Evolutionary conservation across 1,140 invertebrate genomes (phyloP), one percentile per base, ranked within the genome.

Genomic region (Zaprionus africanus): DNA sequence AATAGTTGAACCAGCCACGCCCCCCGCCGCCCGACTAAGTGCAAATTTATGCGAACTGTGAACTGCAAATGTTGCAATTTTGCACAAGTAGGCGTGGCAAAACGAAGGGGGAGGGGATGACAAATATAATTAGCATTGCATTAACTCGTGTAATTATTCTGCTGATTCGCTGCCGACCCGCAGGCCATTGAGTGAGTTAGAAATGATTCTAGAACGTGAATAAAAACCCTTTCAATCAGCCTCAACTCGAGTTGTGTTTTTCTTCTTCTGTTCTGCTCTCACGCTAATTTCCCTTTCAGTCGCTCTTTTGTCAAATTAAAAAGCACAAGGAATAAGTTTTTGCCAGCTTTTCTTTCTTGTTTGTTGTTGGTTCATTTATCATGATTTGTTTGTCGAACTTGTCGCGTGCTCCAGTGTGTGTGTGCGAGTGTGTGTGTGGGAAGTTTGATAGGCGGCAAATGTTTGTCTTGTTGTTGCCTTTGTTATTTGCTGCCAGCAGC

Each of bases 361-460:
- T 61, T 61, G 83, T 72, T 85, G 76, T 90, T 68, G 85, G 72
- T 90, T 90, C 85, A 90, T 90, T 90, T 90, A 90, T 90, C 85
- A 90, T 90, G 85, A 90, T 90, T 90, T 90, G 86, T 90, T 90
- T 90, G 85, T 79, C 79, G 81, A 90, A 90, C 73, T 85, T 90
- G 70, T 80, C 76, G 75, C 63, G 68, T 69, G 75, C 75, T 69
- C 68, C 46, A 41, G 81, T 74, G 51, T 53, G 81, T 38, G 41
- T 59, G 49, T 13, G 61, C 17, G 60, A 31, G 26, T 28, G 60
- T 17, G 59, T 62, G 57, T 63, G 63, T 73, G 59, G 24, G 58
- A 67, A 73, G 67, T 79, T 78, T 79, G 84, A 88, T 88, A 75
- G 81, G 78, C 84, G 81, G 85, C 76, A 88, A 90, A 88, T 90